A percentile compares a stretch with the other conserved stretches of the same genome.
phyloP scores from a whole-genome alignment of 2,113 vertebrate species.

The Trogon surrucura region DNA sequence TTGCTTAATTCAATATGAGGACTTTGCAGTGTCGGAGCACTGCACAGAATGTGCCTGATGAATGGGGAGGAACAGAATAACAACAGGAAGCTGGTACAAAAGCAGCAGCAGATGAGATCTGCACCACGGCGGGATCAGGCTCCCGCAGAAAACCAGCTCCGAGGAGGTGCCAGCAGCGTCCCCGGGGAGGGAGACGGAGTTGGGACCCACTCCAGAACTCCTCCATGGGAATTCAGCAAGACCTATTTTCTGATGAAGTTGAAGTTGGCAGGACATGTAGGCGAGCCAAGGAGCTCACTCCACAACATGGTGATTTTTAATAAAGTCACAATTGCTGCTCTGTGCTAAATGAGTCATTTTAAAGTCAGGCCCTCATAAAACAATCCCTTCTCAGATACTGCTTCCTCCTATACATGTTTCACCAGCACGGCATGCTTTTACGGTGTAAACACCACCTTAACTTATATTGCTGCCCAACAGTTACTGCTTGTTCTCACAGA shows the following conservation, averaged over 20 bases:
- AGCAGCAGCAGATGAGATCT: not conserved
- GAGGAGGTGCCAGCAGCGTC: not conserved
- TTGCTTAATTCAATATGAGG: not conserved
- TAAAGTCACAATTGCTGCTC: conserved; percentile 60
- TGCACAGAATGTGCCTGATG: not conserved
- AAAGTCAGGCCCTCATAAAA: conserved; percentile 59
- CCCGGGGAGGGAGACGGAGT: not conserved
- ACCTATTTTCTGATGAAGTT: conserved; percentile 16
- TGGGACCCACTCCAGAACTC: conserved; percentile 27
- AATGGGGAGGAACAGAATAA: not conserved
- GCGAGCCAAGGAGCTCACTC: conserved; percentile 15
- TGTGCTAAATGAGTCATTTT: conserved; percentile 65
- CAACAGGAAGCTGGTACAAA: not conserved
- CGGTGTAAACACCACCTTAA: not conserved
- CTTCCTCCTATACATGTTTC: conserved; percentile 33
- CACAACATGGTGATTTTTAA: conserved; percentile 49
- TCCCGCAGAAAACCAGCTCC: not conserved
- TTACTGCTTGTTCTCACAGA: not conserved
- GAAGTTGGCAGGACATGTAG: conserved; percentile 10
- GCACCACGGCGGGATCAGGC: not conserved
- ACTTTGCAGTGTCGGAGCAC: not conserved
- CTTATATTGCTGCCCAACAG: not conserved
- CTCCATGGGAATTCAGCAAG: conserved; percentile 52
- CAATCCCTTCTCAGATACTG: conserved; percentile 44
- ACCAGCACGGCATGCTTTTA: conserved; percentile 20